These are phyloP conservation scores for silkworm (Bombyx mori) DNA, from an alignment of 1,140 invertebrate species.

Conservation along the genomic window DNA sequence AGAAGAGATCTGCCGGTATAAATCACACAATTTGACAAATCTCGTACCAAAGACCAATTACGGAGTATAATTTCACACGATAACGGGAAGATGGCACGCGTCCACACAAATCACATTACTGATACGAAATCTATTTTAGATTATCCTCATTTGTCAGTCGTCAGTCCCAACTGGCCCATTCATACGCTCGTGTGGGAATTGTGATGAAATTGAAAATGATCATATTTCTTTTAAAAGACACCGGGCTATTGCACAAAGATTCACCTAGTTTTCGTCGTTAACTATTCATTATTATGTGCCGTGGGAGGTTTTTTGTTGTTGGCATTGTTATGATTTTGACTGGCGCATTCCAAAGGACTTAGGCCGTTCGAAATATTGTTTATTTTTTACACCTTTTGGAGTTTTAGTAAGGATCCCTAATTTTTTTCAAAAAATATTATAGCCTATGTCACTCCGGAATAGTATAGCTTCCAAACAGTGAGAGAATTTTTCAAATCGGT, in stretches of 20 bases:
- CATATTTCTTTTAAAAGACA: slow-evolving; percentile 69
- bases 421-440: too few relatives aligned
- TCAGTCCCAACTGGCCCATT: slow-evolving; percentile 30
- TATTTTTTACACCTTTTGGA: too few relatives aligned
- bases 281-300: slow-evolving; percentile 69
- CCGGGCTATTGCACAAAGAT: slow-evolving; percentile 65
- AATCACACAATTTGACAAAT: too few relatives aligned
- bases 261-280: slow-evolving; percentile 69
- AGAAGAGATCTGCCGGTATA: too few relatives aligned
- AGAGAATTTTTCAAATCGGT: too few relatives aligned
- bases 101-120: slow-evolving; percentile 18
- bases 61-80: slow-evolving; percentile 21
- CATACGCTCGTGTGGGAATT: slow-evolving; percentile 57
- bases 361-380: slow-evolving; percentile 17
- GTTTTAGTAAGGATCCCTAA: too few relatives aligned
- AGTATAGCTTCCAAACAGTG: too few relatives aligned
- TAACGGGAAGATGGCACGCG: slow-evolving; percentile 23
- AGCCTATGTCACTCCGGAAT: too few relatives aligned
- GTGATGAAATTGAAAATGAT: slow-evolving; percentile 69
- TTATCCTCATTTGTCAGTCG: slow-evolving; percentile 62
- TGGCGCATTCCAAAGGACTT: slow-evolving; percentile 53
- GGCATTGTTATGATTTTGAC: slow-evolving; percentile 58
- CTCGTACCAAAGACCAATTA: too few relatives aligned
- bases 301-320: slow-evolving; percentile 58
- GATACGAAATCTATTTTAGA: slow-evolving; percentile 50